Conservation (phyloP, 1,140 invertebrate species). For the Metopolophium dirhodum region DNA sequence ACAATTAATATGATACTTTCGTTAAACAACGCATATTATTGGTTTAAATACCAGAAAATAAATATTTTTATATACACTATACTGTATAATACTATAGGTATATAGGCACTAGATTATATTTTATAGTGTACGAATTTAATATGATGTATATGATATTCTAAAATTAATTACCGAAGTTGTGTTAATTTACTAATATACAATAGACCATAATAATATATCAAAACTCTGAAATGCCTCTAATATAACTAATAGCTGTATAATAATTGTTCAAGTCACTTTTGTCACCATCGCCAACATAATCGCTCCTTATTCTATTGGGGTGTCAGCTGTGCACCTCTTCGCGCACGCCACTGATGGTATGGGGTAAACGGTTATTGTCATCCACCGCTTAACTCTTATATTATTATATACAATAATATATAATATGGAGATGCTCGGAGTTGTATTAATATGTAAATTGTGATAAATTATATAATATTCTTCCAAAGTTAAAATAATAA, state of each 20-base stretch:
- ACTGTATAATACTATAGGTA: no score
- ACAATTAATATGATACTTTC: no score
- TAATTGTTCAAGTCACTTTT: not conserved
- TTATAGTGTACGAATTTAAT: not conserved
- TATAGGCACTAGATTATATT: not conserved
- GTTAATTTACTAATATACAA: not conserved
- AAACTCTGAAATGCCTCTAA: not conserved
- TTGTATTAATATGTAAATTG: conserved; percentile 12
- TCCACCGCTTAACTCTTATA: not conserved
- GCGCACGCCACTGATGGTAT: no score
- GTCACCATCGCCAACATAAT: no score
- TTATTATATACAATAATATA: not conserved
- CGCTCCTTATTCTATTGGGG: not conserved
- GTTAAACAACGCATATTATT: not conserved
- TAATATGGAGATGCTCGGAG: not conserved
- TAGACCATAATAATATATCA: not conserved
- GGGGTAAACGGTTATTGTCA: not conserved
- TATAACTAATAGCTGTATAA: not conserved
- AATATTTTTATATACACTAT: not conserved
- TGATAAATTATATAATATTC: not conserved
- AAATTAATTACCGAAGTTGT: not conserved
- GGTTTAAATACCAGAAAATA: not conserved
- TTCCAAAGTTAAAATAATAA: conserved; percentile 14
- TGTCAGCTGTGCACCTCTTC: not conserved
- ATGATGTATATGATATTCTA: not conserved